Evolutionary conservation across 2,113 vertebrate genomes (phyloP).

Genomic region (Aegotheles bennettii): DNA sequence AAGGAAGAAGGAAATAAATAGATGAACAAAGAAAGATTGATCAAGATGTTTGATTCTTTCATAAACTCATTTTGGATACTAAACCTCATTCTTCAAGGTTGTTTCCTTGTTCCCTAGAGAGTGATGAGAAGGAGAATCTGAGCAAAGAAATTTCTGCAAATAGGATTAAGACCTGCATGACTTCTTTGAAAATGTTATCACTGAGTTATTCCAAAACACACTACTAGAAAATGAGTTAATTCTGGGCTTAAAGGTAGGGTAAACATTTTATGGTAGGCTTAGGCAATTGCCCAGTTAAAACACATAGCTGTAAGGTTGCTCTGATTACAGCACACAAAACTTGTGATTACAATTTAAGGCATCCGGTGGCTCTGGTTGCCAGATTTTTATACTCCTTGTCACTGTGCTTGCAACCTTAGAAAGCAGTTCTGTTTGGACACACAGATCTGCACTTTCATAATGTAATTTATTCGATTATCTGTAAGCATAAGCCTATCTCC

Average conservation of each 20-base stretch:
- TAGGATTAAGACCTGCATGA: neutral
- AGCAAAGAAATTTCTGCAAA: neutral
- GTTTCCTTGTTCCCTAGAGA: neutral
- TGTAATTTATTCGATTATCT: neutral
- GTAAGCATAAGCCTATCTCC: neutral
- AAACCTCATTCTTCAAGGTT: neutral
- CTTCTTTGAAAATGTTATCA: slow-evolving; percentile 51
- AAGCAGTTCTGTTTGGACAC: neutral
- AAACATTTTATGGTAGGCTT: slow-evolving; percentile 24
- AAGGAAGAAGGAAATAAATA: neutral
- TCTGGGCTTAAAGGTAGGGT: slow-evolving; percentile 48
- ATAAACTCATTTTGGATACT: neutral
- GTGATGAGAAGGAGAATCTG: neutral
- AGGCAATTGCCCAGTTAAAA: slow-evolving; percentile 10
- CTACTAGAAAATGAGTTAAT: slow-evolving; percentile 38
- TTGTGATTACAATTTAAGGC: neutral
- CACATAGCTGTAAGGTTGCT: neutral
- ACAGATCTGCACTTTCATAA: neutral
- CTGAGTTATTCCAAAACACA: neutral
- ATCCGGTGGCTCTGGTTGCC: slow-evolving; percentile 32
- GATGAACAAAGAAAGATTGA: neutral
- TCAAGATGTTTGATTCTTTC: neutral
- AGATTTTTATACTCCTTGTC: slow-evolving; percentile 5
- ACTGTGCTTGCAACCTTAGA: neutral
- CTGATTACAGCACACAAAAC: neutral